Percentiles rank a stretch among this genome's conserved stretches.
phyloP scores from a whole-genome alignment of 2,113 vertebrate species.

The Pteropus alecto region DNA sequence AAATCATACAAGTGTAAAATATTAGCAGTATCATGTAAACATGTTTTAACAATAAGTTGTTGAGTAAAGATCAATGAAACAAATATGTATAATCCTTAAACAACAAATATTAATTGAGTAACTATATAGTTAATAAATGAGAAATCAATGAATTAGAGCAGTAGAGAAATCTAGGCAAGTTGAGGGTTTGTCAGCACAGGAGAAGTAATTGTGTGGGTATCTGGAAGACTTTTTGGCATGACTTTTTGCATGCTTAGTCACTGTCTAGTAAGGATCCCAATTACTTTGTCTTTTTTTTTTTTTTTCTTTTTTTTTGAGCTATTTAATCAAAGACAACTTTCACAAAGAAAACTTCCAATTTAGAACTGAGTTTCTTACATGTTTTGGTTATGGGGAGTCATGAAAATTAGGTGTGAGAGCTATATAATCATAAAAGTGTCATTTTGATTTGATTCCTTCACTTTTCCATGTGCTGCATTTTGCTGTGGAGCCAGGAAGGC shows the following conservation, averaged over 20 bases:
- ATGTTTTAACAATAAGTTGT: background rate
- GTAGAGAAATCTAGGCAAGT: background rate
- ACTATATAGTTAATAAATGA: background rate
- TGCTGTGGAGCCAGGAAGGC: no score
- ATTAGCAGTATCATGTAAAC: background rate
- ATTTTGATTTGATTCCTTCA: background rate
- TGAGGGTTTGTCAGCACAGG: background rate
- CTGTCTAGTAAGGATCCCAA: background rate
- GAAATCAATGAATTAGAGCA: background rate
- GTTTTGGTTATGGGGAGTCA: background rate
- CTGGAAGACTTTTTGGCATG: background rate
- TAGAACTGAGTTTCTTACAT: background rate
- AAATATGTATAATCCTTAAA: background rate
- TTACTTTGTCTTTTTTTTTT: background rate
- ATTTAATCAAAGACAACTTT: constrained; percentile 3
- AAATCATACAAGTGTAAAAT: background rate
- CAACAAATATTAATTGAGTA: background rate
- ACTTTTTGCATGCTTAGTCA: background rate
- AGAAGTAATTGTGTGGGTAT: background rate
- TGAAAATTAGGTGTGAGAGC: background rate
- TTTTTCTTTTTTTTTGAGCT: background rate
- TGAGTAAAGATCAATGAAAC: background rate
- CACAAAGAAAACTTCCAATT: background rate
- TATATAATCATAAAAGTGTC: background rate
- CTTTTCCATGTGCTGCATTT: background rate